Evolutionary conservation across 2,113 vertebrate species (phyloP).

Genomic region (Ursus arctos): DNA sequence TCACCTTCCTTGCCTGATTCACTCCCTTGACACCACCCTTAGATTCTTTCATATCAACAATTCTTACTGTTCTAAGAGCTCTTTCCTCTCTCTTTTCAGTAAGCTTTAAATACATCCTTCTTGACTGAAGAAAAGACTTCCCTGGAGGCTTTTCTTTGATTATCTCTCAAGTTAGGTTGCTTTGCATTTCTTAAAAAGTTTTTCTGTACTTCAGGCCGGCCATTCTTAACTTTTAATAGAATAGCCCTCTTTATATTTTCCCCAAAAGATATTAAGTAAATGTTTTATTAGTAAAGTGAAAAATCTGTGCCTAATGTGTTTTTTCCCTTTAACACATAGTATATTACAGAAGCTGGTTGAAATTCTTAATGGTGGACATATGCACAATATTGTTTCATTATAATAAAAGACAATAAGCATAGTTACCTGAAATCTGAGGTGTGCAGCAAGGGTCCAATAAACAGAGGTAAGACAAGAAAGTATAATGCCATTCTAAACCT

Average conservation of each 20-base stretch:
- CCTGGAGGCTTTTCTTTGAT: conserved; percentile 55
- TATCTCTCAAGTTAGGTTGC: conserved; percentile 52
- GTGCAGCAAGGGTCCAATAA: not conserved
- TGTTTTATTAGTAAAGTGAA: conserved; percentile 1
- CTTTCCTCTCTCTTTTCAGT: conserved; percentile 55
- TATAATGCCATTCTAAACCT: not conserved
- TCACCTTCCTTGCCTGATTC: conserved; percentile 20
- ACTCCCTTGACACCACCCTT: conserved; percentile 19
- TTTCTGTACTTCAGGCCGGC: conserved; percentile 20
- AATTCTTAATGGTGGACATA: conserved; percentile 3
- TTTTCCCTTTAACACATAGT: not conserved
- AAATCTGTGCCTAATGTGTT: not conserved
- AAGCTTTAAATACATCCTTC: conserved; percentile 42
- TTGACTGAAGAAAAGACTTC: conserved; percentile 53
- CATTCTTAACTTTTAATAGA: conserved; percentile 50
- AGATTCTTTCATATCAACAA: conserved; percentile 25
- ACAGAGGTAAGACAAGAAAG: not conserved
- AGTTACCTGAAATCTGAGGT: conserved; percentile 27
- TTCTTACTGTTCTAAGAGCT: conserved; percentile 66
- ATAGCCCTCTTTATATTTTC: conserved; percentile 38
- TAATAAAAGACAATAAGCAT: conserved; percentile 1
- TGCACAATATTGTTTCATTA: conserved; percentile 14
- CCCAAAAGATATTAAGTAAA: conserved; percentile 52
- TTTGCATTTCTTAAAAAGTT: conserved; percentile 34
- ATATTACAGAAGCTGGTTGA: conserved; percentile 26